phyloP scores from a whole-genome alignment of 1,140 invertebrate genomes.

The Solenopsis fugax region DNA sequence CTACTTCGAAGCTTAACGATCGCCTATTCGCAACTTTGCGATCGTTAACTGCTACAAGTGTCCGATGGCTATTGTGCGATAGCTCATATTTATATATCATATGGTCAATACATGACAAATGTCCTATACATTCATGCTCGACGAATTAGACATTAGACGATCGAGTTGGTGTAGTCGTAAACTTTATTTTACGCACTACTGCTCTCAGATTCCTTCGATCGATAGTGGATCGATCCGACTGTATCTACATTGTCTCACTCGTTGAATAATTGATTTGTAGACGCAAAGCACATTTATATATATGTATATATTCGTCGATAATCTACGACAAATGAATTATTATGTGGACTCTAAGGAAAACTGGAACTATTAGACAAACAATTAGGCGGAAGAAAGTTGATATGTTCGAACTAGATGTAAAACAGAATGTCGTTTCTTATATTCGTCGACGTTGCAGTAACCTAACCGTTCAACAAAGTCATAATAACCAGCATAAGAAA shows the following conservation, averaged over 20 bases:
- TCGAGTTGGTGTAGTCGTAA: constrained; percentile 19
- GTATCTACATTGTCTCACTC: background rate
- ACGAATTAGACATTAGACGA: background rate
- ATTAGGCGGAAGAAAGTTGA: background rate
- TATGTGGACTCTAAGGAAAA: background rate
- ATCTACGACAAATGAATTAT: background rate
- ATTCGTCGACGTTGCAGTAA: background rate
- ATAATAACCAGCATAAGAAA: background rate
- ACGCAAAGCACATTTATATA: background rate
- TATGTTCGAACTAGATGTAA: background rate
- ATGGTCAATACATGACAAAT: background rate
- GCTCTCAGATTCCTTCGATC: constrained; percentile 25
- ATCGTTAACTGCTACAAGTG: background rate
- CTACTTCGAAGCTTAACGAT: background rate
- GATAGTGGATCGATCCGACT: constrained; percentile 9
- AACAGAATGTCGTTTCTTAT: constrained; percentile 1
- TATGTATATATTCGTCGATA: background rate
- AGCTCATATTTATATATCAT: background rate
- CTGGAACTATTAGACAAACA: background rate
- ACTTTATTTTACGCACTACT: constrained; percentile 38
- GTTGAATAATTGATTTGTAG: constrained; percentile 17
- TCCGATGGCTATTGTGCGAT: constrained; percentile 16
- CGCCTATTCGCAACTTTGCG: background rate
- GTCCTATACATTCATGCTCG: constrained; percentile 28
- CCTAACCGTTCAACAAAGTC: background rate